These are phyloP conservation scores for Petrocephalus zakoni DNA, from an alignment of 2,113 vertebrate genomes.

Conservation along the genomic window DNA sequence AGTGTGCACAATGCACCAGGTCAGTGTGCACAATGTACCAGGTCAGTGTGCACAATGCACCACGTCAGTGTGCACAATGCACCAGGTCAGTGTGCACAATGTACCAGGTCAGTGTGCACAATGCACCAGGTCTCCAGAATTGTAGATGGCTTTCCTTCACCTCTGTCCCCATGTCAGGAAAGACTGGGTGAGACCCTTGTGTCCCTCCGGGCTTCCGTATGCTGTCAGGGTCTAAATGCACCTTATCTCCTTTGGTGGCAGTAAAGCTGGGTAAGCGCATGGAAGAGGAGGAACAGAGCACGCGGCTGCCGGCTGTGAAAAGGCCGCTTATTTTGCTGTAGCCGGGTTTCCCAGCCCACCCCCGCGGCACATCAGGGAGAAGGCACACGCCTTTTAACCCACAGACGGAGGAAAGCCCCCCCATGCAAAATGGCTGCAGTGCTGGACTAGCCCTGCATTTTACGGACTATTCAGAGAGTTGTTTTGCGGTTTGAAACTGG, in stretches of 20 bases:
- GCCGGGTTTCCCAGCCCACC: neutral
- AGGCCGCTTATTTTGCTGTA: neutral
- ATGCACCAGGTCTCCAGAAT: neutral
- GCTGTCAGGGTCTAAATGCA: neutral
- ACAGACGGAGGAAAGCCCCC: neutral
- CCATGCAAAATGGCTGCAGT: neutral
- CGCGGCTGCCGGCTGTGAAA: neutral
- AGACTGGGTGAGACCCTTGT: neutral
- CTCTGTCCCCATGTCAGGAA: neutral
- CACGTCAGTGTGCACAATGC: too few species aligned
- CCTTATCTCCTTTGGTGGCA: neutral
- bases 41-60: too few species aligned
- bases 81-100: too few species aligned
- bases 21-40: too few species aligned
- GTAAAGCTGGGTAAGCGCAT: neutral
- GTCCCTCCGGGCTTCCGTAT: neutral
- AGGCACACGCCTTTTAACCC: neutral
- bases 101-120: too few species aligned
- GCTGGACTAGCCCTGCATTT: neutral
- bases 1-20: too few species aligned
- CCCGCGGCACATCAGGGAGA: neutral
- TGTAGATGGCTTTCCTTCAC: neutral
- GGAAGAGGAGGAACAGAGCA: neutral
- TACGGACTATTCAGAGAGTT: slow-evolving; percentile 9
- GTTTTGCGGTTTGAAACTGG: slow-evolving; percentile 25